phyloP scores from a whole-genome alignment of 2,113 vertebrate genomes.

The Phoenicopterus ruber region DNA sequence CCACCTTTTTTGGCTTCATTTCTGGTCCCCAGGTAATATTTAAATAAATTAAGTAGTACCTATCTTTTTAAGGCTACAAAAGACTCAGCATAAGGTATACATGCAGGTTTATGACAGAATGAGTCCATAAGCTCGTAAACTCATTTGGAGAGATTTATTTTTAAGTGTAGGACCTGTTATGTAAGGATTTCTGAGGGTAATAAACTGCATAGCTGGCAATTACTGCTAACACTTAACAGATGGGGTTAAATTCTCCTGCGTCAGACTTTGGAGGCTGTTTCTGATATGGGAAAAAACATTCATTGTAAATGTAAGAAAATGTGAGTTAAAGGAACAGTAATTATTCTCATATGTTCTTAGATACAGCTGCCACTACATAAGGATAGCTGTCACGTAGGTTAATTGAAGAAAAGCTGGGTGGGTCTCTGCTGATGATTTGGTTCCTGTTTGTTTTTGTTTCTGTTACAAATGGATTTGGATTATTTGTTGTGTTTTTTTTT shows the following conservation, averaged over 20 bases:
- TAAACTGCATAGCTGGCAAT: background rate
- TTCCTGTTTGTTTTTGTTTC: background rate
- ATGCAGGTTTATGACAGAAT: background rate
- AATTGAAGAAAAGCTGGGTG: background rate
- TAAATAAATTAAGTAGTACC: background rate
- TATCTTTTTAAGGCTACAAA: background rate
- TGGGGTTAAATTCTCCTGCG: background rate
- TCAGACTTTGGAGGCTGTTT: background rate
- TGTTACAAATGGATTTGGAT: background rate
- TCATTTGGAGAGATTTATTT: background rate
- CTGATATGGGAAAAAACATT: background rate
- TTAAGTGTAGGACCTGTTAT: background rate
- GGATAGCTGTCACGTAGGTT: background rate
- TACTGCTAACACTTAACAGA: constrained; percentile 2
- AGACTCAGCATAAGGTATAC: background rate
- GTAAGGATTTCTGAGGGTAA: background rate
- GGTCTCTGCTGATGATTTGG: background rate
- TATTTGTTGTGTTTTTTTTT: background rate
- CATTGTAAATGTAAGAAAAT: background rate
- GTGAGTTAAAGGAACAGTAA: background rate
- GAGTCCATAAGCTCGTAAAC: background rate
- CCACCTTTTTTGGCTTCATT: background rate
- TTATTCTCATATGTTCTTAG: background rate
- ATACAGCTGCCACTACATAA: background rate
- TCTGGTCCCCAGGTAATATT: background rate